Percentiles rank a stretch among this genome's conserved stretches.
Conservation (phyloP, 2,888 invertebrate species). For the Melieria crassipennis region DNA sequence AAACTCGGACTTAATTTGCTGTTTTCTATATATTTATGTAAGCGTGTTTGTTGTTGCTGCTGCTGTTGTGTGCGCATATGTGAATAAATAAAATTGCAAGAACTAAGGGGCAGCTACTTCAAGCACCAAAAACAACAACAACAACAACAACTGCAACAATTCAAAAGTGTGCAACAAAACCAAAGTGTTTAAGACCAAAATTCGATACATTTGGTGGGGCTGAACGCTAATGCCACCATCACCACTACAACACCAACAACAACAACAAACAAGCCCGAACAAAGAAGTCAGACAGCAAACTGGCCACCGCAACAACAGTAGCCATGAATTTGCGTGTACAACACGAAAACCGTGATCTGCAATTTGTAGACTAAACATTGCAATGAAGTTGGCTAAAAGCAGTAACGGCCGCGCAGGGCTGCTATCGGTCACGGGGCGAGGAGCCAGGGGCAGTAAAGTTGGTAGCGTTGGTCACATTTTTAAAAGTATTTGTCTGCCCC, state of each 20-base stretch:
- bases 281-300: conserved; percentile 19
- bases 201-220: conserved; percentile 20
- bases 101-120: not conserved
- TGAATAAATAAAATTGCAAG: conserved; percentile 24
- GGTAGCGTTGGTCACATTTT: not conserved
- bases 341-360: conserved; percentile 67
- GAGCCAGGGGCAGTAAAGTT: conserved; percentile 18
- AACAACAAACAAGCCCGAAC: conserved; percentile 15
- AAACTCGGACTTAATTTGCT: too few relatives aligned
- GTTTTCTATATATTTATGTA: too few relatives aligned
- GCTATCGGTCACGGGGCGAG: not conserved
- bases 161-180: not conserved
- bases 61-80: conserved; percentile 8
- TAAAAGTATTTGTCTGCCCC: not conserved
- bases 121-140: not conserved
- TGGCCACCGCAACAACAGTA: conserved; percentile 53
- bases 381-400: conserved; percentile 6
- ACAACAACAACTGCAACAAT: not conserved
- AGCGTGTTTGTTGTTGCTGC: not conserved
- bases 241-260: conserved; percentile 17
- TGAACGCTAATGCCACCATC: not conserved
- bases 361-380: conserved; percentile 59
- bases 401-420: not conserved
- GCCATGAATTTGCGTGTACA: conserved; percentile 65
- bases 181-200: not conserved